These are phyloP conservation scores for Trichomalopsis sarcophagae DNA, from an alignment of 1,140 invertebrate genomes.

Conservation along the genomic window DNA sequence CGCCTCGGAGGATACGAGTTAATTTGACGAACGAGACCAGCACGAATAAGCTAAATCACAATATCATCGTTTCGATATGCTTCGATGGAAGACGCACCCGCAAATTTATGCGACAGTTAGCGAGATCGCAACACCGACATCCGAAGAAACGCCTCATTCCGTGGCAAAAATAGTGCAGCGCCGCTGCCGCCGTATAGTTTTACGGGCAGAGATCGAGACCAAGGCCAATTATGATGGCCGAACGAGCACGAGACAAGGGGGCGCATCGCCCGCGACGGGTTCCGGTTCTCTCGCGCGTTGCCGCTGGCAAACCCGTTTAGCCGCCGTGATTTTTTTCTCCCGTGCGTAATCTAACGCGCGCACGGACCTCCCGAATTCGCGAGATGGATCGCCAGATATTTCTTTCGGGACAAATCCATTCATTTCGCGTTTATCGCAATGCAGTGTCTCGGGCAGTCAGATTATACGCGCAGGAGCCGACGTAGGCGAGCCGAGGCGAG, in stretches of 20 bases:
- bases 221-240: slow-evolving; percentile 47
- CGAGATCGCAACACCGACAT: slow-evolving; percentile 8
- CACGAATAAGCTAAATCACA: too few species aligned
- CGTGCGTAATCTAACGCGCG: slow-evolving; percentile 21
- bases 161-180: slow-evolving; percentile 16
- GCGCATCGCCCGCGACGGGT: slow-evolving; percentile 31
- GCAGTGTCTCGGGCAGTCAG: not conserved
- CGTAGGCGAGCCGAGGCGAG: not conserved
- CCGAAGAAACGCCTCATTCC: slow-evolving; percentile 37
- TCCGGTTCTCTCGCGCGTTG: slow-evolving; percentile 40
- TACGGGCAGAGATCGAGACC: slow-evolving; percentile 31
- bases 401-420: slow-evolving; percentile 20
- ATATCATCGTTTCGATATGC: not conserved
- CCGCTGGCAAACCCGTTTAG: slow-evolving; percentile 35
- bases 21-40: not conserved
- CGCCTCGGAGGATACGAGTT: not conserved
- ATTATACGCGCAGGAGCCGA: not conserved
- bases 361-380: slow-evolving; percentile 7
- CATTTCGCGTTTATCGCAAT: slow-evolving; percentile 28
- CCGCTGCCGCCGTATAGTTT: not conserved
- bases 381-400: not conserved
- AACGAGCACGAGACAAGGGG: slow-evolving; percentile 45
- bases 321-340: not conserved
- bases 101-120: slow-evolving; percentile 44
- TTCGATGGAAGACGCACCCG: slow-evolving; percentile 1